Evolutionary conservation across 2,797 vertebrate species (phyloP).

Genomic region (Nothura maculosa): DNA sequence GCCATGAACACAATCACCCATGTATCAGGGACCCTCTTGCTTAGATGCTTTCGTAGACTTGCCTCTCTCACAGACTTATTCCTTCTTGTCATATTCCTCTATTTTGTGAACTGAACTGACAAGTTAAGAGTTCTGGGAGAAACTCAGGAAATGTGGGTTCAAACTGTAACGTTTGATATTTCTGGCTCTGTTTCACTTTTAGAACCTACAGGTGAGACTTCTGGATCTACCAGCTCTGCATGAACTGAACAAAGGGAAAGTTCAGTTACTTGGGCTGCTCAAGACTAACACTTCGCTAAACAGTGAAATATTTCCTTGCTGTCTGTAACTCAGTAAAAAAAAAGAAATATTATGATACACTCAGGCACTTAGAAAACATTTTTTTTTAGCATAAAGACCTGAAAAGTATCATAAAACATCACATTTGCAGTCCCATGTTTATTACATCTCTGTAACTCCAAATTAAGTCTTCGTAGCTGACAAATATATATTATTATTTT

Average conservation of each 20-base stretch:
- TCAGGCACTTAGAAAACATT: not conserved
- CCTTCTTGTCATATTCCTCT: not conserved
- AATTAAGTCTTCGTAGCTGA: slow-evolving; percentile 9
- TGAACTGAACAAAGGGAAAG: not conserved
- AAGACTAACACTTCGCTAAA: not conserved
- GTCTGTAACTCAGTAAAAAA: not conserved
- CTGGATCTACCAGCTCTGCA: not conserved
- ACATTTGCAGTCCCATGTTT: not conserved
- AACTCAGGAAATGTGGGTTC: not conserved
- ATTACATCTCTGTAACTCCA: not conserved
- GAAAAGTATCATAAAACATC: not conserved
- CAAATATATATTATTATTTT: not conserved
- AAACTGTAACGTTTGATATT: not conserved
- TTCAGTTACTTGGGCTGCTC: not conserved
- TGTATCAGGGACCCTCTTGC: slow-evolving; percentile 19
- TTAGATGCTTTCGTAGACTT: not conserved
- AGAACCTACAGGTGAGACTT: not conserved
- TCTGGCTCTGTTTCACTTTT: not conserved
- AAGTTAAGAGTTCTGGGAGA: not conserved
- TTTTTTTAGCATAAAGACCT: not conserved
- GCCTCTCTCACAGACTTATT: not conserved
- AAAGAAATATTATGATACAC: not conserved
- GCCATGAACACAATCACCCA: slow-evolving; percentile 47
- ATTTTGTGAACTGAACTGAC: not conserved
- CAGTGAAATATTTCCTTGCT: not conserved